phyloP scores from a whole-genome alignment of 2,888 invertebrate genomes.

The Limenitis camilla region DNA sequence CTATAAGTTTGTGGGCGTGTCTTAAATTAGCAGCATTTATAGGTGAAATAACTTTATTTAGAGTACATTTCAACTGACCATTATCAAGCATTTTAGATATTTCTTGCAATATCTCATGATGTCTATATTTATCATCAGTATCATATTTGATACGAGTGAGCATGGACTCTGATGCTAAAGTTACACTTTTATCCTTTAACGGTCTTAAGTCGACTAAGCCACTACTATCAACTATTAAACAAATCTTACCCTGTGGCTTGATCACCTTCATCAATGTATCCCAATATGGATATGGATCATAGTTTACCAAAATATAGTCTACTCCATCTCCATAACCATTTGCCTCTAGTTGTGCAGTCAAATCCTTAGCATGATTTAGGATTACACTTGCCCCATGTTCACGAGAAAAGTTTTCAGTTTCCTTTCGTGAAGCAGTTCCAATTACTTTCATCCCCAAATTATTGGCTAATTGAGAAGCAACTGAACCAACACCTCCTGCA shows the following conservation, averaged over 20 bases:
- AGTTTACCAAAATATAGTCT: conserved; percentile 56
- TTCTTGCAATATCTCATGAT: conserved; percentile 46
- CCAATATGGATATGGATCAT: conserved; percentile 64
- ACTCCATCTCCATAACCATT: conserved; percentile 50
- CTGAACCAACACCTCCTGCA: conserved; percentile 59
- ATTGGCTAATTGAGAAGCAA: conserved; percentile 56
- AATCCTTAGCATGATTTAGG: conserved; percentile 49
- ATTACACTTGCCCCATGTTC: conserved; percentile 50
- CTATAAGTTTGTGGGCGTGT: conserved; percentile 54
- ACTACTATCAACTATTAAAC: conserved; percentile 56
- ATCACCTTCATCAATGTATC: conserved; percentile 49
- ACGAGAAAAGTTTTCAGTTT: conserved; percentile 43
- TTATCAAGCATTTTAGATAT: conserved; percentile 50
- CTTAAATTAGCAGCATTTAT: conserved; percentile 57
- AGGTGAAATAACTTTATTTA: conserved; percentile 50
- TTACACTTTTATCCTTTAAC: conserved; percentile 59
- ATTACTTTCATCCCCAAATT: conserved; percentile 55
- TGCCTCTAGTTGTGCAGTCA: conserved; percentile 46
- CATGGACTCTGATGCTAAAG: conserved; percentile 57
- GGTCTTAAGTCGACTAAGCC: conserved; percentile 45
- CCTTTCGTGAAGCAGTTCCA: conserved; percentile 57
- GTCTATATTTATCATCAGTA: conserved; percentile 50
- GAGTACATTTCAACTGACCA: conserved; percentile 46
- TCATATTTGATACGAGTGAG: conserved; percentile 53
- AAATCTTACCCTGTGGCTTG: conserved; percentile 60